phyloP scores from a whole-genome alignment of 1,140 invertebrate genomes.

The Cydia fagiglandana region DNA sequence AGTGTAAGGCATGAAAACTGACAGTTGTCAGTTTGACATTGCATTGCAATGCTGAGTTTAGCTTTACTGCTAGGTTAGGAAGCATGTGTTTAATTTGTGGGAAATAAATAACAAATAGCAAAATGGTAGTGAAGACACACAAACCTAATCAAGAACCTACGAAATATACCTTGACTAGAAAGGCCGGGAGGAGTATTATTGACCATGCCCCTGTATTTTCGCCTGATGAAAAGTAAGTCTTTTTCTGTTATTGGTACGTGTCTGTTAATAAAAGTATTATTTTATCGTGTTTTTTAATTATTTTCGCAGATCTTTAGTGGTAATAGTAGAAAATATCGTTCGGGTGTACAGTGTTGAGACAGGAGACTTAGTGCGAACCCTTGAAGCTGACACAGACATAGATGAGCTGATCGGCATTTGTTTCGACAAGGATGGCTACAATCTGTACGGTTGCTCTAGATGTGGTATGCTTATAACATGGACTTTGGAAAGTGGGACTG shows the following conservation, averaged over 20 bases:
- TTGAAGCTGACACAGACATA: slow-evolving; percentile 59
- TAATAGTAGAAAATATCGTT: slow-evolving; percentile 70
- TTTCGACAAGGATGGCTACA: slow-evolving; percentile 69
- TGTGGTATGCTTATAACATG: slow-evolving; percentile 64
- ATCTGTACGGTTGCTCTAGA: slow-evolving; percentile 71
- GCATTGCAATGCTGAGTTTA: neutral
- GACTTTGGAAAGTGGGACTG: slow-evolving; percentile 73
- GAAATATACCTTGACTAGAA: slow-evolving; percentile 67
- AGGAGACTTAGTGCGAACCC: slow-evolving; percentile 61
- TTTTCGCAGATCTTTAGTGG: slow-evolving; percentile 62
- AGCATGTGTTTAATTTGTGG: slow-evolving; percentile 30
- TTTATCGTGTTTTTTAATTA: neutral
- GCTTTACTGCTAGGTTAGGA: slow-evolving; percentile 6
- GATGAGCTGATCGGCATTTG: slow-evolving; percentile 56
- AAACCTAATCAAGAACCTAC: slow-evolving; percentile 38
- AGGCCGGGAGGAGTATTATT: slow-evolving; percentile 74
- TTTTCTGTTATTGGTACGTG: neutral
- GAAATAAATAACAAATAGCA: slow-evolving; percentile 35
- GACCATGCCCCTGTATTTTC: slow-evolving; percentile 72
- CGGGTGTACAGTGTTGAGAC: slow-evolving; percentile 72
- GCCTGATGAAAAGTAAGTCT: slow-evolving; percentile 73
- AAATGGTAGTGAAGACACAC: slow-evolving; percentile 60
- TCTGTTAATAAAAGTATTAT: slow-evolving; percentile 22
- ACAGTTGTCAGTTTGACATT: slow-evolving; percentile 8
- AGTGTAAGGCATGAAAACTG: neutral